Evolutionary conservation across 2,113 vertebrate genomes (phyloP).

Genomic region (Crotophaga sulcirostris): DNA sequence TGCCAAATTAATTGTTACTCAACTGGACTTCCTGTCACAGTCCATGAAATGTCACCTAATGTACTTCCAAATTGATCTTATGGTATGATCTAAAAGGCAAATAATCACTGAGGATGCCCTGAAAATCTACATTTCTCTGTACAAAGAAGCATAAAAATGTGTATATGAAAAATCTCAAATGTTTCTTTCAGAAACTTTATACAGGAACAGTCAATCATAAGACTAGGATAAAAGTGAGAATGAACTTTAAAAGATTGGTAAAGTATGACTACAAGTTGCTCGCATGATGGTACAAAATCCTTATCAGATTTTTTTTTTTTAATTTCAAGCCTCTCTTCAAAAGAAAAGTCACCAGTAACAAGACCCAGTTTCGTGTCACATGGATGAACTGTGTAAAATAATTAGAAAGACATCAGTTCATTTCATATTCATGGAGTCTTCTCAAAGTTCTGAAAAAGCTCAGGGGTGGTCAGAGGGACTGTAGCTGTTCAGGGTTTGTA

Average conservation of each 20-base stretch:
- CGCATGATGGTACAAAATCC: neutral
- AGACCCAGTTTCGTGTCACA: fast-evolving
- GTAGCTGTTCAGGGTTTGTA: neutral
- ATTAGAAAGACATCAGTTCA: neutral
- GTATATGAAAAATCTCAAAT: neutral
- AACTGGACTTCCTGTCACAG: neutral
- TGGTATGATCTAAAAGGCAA: neutral
- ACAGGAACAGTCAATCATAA: neutral
- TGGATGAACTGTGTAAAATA: neutral
- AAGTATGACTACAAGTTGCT: neutral
- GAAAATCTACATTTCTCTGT: neutral
- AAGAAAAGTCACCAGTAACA: neutral
- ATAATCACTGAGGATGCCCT: neutral
- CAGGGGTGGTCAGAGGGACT: neutral
- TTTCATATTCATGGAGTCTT: neutral
- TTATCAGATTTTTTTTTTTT: neutral
- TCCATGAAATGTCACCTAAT: neutral
- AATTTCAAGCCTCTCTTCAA: neutral
- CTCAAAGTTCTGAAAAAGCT: neutral
- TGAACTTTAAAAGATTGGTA: neutral
- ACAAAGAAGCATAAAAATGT: neutral
- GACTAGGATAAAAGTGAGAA: neutral
- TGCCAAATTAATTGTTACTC: neutral
- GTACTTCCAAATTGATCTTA: neutral
- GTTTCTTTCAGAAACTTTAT: neutral